Evolutionary conservation across 2,888 invertebrate genomes (phyloP).

Genomic region (Blastobasis lacticolella): DNA sequence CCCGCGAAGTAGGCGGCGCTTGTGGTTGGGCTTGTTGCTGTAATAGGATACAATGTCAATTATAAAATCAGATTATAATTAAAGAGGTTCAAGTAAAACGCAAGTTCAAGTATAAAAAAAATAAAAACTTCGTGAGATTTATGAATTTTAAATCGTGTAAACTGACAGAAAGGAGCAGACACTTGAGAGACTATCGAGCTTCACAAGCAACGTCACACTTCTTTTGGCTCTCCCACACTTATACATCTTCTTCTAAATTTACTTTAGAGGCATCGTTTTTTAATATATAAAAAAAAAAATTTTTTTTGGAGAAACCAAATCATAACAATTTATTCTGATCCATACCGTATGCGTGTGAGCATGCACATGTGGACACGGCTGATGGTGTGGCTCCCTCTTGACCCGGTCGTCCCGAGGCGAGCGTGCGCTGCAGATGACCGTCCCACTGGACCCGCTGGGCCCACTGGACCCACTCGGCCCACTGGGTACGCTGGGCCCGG

Average conservation of each 20-base stretch:
- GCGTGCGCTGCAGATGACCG: slow-evolving; percentile 58
- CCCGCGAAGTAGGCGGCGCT: slow-evolving; percentile 11
- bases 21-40: slow-evolving; percentile 21
- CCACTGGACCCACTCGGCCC: slow-evolving; percentile 20
- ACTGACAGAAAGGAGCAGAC: no score
- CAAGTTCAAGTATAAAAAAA: no score
- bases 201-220: no score
- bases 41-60: no score
- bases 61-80: not conserved
- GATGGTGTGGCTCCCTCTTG: slow-evolving; percentile 45
- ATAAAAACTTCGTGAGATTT: no score
- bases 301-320: no score
- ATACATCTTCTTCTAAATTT: no score
- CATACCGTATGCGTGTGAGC: not conserved
- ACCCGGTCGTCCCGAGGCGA: slow-evolving; percentile 61
- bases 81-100: not conserved
- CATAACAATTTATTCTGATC: not conserved
- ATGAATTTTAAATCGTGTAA: no score
- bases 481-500: slow-evolving; percentile 8
- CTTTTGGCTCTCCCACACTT: no score
- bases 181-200: no score
- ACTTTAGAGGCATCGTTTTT: no score
- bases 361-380: slow-evolving; percentile 1
- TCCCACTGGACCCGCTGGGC: slow-evolving; percentile 11
- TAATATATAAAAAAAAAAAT: no score